Conservation (phyloP, 1,140 invertebrate genomes). For the Drosophila oshimai region DNA sequence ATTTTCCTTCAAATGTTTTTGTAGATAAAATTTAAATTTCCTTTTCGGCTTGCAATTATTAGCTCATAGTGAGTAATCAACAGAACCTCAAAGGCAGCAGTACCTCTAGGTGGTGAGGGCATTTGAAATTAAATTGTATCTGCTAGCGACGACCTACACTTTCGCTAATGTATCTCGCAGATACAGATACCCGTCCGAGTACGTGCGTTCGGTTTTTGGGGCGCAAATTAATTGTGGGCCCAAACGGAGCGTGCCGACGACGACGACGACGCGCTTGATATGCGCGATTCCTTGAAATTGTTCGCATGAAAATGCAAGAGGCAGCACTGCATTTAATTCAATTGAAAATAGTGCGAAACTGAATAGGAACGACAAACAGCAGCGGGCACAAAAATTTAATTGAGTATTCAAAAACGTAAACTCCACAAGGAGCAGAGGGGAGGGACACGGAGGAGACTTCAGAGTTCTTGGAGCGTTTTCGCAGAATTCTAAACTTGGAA, state of each 20-base stretch:
- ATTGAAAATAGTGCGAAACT: conserved; percentile 80
- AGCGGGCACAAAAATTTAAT: conserved; percentile 69
- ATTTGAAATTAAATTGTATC: conserved; percentile 76
- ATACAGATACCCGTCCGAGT: conserved; percentile 31
- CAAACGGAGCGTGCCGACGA: conserved; percentile 82
- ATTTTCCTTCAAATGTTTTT: too few species aligned
- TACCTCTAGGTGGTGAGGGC: conserved; percentile 13
- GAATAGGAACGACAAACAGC: conserved; percentile 24
- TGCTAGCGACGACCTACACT: conserved; percentile 66
- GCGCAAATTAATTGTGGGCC: conserved; percentile 82
- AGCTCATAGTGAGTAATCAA: neutral
- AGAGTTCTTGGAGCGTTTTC: conserved; percentile 57
- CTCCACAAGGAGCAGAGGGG: neutral
- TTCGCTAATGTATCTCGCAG: conserved; percentile 79
- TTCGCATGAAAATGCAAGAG: conserved; percentile 76
- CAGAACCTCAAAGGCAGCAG: neutral
- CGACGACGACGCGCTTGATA: conserved; percentile 82
- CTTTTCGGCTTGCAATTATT: too few species aligned
- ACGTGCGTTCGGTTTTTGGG: conserved; percentile 73
- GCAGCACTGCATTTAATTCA: conserved; percentile 70
- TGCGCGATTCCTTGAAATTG: conserved; percentile 83
- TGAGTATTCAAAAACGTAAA: conserved; percentile 79
- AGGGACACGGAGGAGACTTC: neutral
- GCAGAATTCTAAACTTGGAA: conserved; percentile 80
- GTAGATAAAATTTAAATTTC: too few species aligned